Evolutionary conservation across 1,140 invertebrate genomes (phyloP).

Genomic region (Trialeurodes vaporariorum): DNA sequence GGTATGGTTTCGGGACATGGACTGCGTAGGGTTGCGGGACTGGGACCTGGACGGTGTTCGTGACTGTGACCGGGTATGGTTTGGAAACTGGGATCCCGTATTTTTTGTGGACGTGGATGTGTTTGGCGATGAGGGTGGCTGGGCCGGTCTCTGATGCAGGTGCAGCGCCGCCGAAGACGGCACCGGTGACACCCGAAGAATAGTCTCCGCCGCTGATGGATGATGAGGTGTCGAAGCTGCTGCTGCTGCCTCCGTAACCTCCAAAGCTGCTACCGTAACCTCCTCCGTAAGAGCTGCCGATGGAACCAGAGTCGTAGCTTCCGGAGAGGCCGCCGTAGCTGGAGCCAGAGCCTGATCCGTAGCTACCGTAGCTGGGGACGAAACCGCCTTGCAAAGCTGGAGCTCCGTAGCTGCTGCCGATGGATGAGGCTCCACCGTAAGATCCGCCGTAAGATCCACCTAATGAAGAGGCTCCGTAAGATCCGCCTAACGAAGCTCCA

Average conservation of each 20-base stretch:
- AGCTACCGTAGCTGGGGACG: not conserved
- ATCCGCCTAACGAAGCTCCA: not conserved
- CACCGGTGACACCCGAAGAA: not conserved
- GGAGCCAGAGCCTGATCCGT: not conserved
- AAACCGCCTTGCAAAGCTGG: not conserved
- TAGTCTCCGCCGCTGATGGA: not conserved
- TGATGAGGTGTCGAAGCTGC: not conserved
- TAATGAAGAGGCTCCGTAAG: not conserved
- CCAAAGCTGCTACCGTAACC: not conserved
- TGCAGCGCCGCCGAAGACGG: not conserved
- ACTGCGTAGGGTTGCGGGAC: slow-evolving; percentile 48
- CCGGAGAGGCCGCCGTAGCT: not conserved
- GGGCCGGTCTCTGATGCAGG: not conserved
- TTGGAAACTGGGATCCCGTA: not conserved
- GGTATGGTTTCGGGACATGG: slow-evolving; percentile 36
- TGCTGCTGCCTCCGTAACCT: not conserved
- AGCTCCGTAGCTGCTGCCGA: not conserved
- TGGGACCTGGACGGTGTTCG: slow-evolving; percentile 50
- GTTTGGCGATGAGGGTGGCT: not conserved
- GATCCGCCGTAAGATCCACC: not conserved
- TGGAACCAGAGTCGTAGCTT: not conserved
- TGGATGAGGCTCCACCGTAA: too few relatives aligned
- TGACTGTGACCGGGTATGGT: slow-evolving; percentile 33
- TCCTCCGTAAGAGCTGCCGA: not conserved
- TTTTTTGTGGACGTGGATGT: not conserved